phyloP scores from a whole-genome alignment of 1,140 invertebrate species.

The Pristionchus pacificus region DNA sequence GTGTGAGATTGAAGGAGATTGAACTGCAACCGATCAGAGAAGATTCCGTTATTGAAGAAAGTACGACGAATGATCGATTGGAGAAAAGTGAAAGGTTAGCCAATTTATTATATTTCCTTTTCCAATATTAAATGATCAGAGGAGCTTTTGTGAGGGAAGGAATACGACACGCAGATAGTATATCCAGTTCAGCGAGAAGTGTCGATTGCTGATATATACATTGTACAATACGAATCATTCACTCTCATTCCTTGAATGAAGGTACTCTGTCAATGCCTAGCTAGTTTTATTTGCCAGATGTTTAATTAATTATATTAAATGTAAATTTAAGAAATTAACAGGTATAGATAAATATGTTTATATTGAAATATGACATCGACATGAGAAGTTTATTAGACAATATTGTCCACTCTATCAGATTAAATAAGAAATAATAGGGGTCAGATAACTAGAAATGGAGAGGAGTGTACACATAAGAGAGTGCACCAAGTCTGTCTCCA shows the following conservation, averaged over 20 bases:
- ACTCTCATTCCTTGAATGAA: neutral
- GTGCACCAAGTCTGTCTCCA: too few species aligned
- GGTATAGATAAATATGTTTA: neutral
- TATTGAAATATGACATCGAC: neutral
- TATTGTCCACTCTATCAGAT: neutral
- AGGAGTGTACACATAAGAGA: too few species aligned
- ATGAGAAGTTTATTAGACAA: neutral
- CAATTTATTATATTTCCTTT: neutral
- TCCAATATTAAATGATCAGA: neutral
- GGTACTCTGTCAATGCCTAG: neutral
- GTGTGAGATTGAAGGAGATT: neutral
- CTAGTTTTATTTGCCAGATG: too few species aligned
- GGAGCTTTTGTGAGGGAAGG: neutral
- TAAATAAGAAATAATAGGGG: too few species aligned
- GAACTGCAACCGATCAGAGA: neutral
- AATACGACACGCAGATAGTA: neutral
- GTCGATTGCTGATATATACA: neutral
- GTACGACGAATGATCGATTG: too few species aligned
- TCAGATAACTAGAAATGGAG: too few species aligned
- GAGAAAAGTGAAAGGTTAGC: neutral
- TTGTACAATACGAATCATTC: neutral
- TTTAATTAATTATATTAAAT: neutral
- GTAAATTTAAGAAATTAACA: neutral
- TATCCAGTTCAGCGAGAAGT: neutral
- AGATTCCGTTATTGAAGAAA: too few species aligned